These are phyloP conservation scores for Acanthosoma haemorrhoidale DNA, from an alignment of 2,888 invertebrate genomes.

Conservation along the genomic window DNA sequence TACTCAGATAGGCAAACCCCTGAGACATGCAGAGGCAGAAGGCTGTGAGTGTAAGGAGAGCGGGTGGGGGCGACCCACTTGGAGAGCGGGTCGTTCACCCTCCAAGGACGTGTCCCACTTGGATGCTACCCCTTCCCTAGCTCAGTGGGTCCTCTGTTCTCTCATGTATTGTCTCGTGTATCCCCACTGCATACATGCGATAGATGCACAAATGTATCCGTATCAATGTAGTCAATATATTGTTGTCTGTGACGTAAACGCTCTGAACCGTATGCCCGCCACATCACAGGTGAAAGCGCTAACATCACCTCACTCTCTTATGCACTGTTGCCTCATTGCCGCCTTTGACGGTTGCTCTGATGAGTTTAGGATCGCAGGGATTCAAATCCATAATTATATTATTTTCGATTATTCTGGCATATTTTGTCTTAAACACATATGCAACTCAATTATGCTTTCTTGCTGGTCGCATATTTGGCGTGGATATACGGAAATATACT, in stretches of 20 bases:
- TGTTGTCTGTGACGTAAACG: not conserved
- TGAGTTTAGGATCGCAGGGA: too few relatives aligned
- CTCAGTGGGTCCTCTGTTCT: not conserved
- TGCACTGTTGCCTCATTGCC: not conserved
- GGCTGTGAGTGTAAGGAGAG: not conserved
- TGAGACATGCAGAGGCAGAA: not conserved
- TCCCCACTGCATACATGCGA: not conserved
- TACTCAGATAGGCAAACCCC: too few relatives aligned
- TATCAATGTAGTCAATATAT: not conserved
- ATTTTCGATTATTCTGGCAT: too few relatives aligned
- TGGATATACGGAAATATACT: too few relatives aligned
- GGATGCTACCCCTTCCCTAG: not conserved
- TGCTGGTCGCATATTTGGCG: too few relatives aligned
- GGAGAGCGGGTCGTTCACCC: not conserved
- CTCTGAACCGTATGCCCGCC: not conserved
- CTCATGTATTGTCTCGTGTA: slow-evolving; percentile 1
- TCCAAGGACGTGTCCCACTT: slow-evolving; percentile 20
- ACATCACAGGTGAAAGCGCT: too few relatives aligned
- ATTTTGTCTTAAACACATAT: too few relatives aligned
- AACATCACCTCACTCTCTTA: slow-evolving; percentile 6
- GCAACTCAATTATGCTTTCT: too few relatives aligned
- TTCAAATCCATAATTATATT: too few relatives aligned
- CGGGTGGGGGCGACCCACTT: not conserved
- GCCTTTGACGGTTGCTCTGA: not conserved
- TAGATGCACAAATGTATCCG: not conserved